Evolutionary conservation across 2,797 vertebrate genomes (phyloP), one percentile per base, ranked within the genome.

Genomic region (Clarias fuscus): DNA sequence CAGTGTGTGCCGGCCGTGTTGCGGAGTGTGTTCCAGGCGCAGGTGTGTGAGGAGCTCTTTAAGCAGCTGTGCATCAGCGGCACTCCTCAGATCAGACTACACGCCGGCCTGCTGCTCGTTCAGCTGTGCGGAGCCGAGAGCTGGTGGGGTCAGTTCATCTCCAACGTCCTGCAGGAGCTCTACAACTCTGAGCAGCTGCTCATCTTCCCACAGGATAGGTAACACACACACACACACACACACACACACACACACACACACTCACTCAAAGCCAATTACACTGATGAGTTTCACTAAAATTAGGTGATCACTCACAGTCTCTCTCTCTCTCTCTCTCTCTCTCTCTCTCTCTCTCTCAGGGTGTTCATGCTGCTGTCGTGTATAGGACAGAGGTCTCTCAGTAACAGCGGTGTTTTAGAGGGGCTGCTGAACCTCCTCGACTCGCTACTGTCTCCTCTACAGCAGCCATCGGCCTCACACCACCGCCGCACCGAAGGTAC

Each of bases 101-200:
- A 99, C 6, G 97, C 98, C 0, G 98, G 98, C 8, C 96, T 99
- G 89, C 94, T 99, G 56, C 94, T 99, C 87, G 98, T 99, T 90
- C 98, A 99, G 88, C 95, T 99, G 0, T 99, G 98, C 90, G 98
- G 98, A 82, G 97, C 96, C 0, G 98, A 99, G 93, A 95, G 96
- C 84, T 99, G 98, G 98, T 99, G 98, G 98, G 98, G 98, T 53
- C 98, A 98, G 88, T 99, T 99, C 93, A 97, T 99, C 72, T 99
- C 98, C 76, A 99, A 99, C 0, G 98, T 99, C 3, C 95, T 99
- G 89, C 98, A 99, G 92, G 98, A 99, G 92, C 95, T 99, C 40
- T 99, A 99, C 94, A 99, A 99, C 93, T 99, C 98, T 0, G 98
- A 99, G 59, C 98, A 99, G 86, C 95, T 99, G 91, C 97, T 99